These are phyloP conservation scores for Carlito syrichta DNA, from an alignment of 2,113 vertebrate genomes.

Conservation along the genomic window DNA sequence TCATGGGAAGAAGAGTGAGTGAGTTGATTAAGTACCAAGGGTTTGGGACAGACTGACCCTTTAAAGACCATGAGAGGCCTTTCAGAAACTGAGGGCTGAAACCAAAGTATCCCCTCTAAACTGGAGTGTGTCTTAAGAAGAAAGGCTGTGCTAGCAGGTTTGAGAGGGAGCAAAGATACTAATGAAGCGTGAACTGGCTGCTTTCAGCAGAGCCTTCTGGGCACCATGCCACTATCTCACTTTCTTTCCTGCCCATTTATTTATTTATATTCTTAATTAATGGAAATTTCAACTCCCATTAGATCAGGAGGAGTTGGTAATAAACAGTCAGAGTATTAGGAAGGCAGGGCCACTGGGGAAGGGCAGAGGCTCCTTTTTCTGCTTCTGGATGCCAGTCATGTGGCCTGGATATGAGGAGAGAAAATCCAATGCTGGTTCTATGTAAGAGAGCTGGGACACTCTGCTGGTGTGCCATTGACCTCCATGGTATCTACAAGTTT, in stretches of 20 bases:
- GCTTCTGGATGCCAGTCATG: not conserved
- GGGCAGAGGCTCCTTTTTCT: not conserved
- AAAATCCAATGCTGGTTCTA: not conserved
- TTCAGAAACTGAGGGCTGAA: not conserved
- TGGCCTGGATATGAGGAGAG: not conserved
- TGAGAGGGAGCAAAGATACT: constrained; percentile 69
- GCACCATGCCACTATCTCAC: constrained; percentile 71
- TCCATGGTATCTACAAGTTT: not conserved
- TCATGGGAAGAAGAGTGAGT: not conserved
- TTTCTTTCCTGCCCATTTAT: constrained; percentile 68
- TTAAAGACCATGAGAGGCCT: constrained; percentile 32
- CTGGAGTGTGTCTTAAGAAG: constrained; percentile 55
- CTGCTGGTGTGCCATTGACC: fast-evolving
- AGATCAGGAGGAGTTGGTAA: constrained; percentile 62
- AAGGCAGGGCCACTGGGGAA: not conserved
- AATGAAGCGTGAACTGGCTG: constrained; percentile 77
- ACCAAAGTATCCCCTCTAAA: not conserved
- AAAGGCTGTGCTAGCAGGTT: constrained; percentile 68
- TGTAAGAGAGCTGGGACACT: not conserved
- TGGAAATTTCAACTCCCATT: constrained; percentile 74
- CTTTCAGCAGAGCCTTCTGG: constrained; percentile 59
- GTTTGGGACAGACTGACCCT: not conserved
- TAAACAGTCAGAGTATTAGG: constrained; percentile 11
- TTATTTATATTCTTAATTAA: constrained; percentile 75
- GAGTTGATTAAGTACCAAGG: not conserved